These are phyloP conservation scores for Rhynchomys soricoides DNA, from an alignment of 2,113 vertebrate species.

Conservation along the genomic window DNA sequence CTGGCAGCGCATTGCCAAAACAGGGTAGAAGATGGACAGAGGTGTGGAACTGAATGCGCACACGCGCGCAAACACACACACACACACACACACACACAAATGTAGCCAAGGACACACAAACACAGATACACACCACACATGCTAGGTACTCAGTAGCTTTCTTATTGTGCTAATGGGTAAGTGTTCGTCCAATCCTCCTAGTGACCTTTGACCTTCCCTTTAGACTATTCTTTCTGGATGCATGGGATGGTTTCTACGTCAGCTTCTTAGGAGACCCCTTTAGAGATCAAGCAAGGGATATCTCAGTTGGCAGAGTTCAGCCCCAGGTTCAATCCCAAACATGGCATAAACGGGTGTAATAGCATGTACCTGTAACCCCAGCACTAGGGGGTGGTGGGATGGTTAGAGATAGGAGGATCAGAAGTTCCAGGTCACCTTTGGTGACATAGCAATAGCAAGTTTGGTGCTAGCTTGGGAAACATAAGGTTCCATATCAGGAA, in stretches of 20 bases:
- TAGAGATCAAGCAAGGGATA: not conserved
- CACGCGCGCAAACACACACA: accelerated
- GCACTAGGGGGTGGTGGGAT: not conserved
- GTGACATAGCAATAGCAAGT: not conserved
- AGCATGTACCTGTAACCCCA: not conserved
- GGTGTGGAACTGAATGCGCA: not conserved
- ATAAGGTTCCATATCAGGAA: not conserved
- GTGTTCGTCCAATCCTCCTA: not conserved
- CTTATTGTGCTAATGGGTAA: not conserved
- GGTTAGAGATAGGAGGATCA: not conserved
- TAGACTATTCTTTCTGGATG: not conserved
- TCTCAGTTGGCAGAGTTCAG: not conserved
- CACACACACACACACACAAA: accelerated
- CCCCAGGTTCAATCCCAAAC: not conserved
- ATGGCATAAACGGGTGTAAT: too few relatives aligned
- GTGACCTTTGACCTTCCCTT: not conserved
- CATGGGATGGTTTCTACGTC: not conserved
- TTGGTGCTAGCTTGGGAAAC: not conserved
- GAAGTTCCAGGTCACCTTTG: not conserved
- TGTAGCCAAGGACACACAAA: too few relatives aligned
- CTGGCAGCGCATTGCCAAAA: not conserved
- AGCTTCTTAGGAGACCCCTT: not conserved
- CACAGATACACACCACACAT: accelerated
- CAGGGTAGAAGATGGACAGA: not conserved
- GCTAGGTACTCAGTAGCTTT: not conserved